These are phyloP conservation scores for Limnephilus rhombicus DNA, from an alignment of 2,888 invertebrate species.

Conservation along the genomic window DNA sequence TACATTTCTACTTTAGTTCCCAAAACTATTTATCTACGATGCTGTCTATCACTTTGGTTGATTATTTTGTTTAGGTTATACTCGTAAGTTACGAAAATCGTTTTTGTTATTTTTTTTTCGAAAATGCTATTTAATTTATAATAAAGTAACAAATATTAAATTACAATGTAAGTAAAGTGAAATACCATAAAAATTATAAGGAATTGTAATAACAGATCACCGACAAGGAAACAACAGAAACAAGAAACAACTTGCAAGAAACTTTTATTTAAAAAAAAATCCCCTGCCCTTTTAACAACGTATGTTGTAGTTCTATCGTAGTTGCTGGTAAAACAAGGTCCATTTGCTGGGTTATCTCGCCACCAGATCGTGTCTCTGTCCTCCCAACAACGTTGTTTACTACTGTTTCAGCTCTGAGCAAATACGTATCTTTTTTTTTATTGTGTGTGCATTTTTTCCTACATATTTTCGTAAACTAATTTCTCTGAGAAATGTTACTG, in stretches of 20 bases:
- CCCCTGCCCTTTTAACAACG: background rate
- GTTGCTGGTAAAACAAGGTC: constrained; percentile 6
- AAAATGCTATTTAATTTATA: too few species aligned
- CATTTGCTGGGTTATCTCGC: background rate
- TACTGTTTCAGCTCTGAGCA: background rate
- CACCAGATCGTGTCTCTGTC: background rate
- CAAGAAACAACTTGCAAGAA: too few species aligned
- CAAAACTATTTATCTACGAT: too few species aligned
- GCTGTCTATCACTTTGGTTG: too few species aligned
- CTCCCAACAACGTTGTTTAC: background rate
- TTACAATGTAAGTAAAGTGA: background rate
- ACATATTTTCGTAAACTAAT: background rate
- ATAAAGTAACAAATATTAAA: too few species aligned
- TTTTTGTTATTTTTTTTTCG: too few species aligned
- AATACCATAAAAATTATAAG: background rate
- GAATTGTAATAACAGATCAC: background rate
- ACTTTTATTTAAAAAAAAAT: background rate
- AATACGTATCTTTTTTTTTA: background rate
- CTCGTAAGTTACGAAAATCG: too few species aligned
- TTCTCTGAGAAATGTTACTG: background rate
- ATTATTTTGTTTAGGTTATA: too few species aligned
- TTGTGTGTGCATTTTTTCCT: background rate
- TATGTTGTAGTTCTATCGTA: background rate
- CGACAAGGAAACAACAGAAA: background rate
- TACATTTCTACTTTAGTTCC: too few species aligned